Base-by-base conservation (phyloP, 2,888 invertebrate species). In the Sylvicola fuscatus region DNA sequence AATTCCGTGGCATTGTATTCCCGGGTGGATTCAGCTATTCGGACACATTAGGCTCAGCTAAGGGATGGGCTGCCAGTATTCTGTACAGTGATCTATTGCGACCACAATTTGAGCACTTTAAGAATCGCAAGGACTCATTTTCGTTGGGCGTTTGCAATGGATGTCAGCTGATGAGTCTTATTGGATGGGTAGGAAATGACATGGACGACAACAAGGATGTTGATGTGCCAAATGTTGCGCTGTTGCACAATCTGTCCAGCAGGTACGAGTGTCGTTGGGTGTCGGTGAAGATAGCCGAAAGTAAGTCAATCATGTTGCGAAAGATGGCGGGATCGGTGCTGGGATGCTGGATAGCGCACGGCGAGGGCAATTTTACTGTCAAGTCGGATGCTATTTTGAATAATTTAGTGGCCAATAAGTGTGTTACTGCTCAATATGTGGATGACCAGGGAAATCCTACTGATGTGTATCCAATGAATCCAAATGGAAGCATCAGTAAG, bases 21-120 rank as follows among this genome's bases (percentile, higher is more conserved):
- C 95, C 95, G 1, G 97, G 58, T 12, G 98, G 98, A n/a, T 98
- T 98, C 57, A 95, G 93, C 58, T 97, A 93, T 57, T 95, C 92
- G 31, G 87, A 89, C 55, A 97, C 95, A 0, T 64, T 95, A 35
- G 97, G 97, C 4, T 93, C 95, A 0, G 95, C 90, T 1, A 95
- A 92, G 63, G 95, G 97, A 28, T 97, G 97, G 97, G 92, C 95
- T 0, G 92, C 87, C 0, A 80, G 84, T 43, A 76, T 93, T 31
- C 58, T 81, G 28, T 90, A 86, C 55, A 81, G 87, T 46, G 66
- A 72, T 8, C 62, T 64, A 2, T 54, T 95, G n/a, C 65, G 67
- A 41, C 60, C 68, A 1, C 84, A 92, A 53, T 79, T 98, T 45
- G 60, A 72, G 14, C 62, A 66, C 36, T 98, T 97, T 59, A 69